Percentiles rank a stretch among this genome's conserved stretches.
phyloP scores from a whole-genome alignment of 2,113 vertebrate genomes.

The Clarias gariepinus region DNA sequence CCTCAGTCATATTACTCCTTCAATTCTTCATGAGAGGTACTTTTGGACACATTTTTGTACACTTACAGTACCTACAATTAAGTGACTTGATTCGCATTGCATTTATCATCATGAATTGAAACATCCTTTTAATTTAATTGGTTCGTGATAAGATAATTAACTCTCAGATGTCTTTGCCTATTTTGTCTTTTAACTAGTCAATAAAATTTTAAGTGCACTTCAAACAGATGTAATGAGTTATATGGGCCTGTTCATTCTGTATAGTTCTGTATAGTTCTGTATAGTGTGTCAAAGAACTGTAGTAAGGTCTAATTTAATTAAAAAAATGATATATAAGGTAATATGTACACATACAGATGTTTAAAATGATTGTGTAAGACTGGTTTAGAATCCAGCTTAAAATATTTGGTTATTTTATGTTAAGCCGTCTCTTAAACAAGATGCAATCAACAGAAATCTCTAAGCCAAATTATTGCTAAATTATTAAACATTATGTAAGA shows the following conservation, averaged over 20 bases:
- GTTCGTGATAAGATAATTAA: conserved; percentile 1
- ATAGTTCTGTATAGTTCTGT: neutral
- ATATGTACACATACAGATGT: neutral
- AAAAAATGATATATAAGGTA: neutral
- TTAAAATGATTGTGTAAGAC: neutral
- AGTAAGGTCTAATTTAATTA: neutral
- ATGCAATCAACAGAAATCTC: neutral
- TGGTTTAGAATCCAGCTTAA: neutral
- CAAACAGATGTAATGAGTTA: neutral
- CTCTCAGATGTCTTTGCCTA: neutral
- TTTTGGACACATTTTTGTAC: neutral
- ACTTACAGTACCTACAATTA: neutral
- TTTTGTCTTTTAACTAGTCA: neutral
- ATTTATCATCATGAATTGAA: neutral
- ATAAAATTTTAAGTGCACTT: neutral
- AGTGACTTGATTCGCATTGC: neutral
- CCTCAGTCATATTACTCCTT: neutral
- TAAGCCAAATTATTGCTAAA: neutral
- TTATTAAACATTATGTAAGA: neutral
- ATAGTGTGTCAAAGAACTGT: neutral
- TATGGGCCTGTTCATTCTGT: neutral
- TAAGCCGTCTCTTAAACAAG: neutral
- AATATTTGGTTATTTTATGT: neutral
- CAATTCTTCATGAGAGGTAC: neutral
- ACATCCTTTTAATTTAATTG: neutral